Percentiles rank a stretch among this genome's conserved stretches.
Conservation (phyloP, 2,888 invertebrate genomes). For the Rhingia rostrata region DNA sequence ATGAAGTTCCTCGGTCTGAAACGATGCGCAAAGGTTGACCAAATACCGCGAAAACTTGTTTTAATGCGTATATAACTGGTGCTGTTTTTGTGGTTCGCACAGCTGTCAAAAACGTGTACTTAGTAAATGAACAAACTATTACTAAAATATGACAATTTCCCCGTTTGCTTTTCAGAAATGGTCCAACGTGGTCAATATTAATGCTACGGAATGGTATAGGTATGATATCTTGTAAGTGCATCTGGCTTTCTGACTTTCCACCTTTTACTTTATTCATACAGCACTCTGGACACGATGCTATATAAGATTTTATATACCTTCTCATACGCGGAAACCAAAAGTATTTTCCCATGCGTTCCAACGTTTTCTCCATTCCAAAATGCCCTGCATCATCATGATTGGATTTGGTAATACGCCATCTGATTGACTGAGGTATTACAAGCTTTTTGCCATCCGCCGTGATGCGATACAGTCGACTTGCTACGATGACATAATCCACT, state of each 20-base stretch:
- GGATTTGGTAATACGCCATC: slow-evolving; percentile 25
- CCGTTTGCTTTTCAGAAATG: slow-evolving; percentile 64
- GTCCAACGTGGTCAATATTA: slow-evolving; percentile 72
- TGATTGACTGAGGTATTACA: slow-evolving; percentile 24
- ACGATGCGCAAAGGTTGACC: too few relatives aligned
- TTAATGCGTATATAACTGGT: neutral
- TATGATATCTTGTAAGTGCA: too few relatives aligned
- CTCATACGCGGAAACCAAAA: slow-evolving; percentile 73
- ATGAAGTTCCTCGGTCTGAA: neutral
- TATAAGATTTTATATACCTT: too few relatives aligned
- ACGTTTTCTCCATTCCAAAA: slow-evolving; percentile 24
- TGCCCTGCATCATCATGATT: slow-evolving; percentile 36
- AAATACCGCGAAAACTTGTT: neutral
- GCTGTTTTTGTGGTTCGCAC: neutral
- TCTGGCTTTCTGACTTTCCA: too few relatives aligned
- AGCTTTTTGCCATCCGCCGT: too few relatives aligned
- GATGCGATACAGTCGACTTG: too few relatives aligned
- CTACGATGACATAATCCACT: too few relatives aligned
- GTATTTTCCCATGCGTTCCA: slow-evolving; percentile 27
- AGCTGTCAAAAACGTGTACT: too few relatives aligned
- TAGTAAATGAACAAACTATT: too few relatives aligned
- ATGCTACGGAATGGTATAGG: slow-evolving; percentile 59
- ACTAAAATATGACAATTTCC: slow-evolving; percentile 1
- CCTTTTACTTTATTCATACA: too few relatives aligned
- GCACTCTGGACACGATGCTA: too few relatives aligned